Percentiles rank a stretch among this genome's conserved stretches.
phyloP scores from a whole-genome alignment of 2,888 invertebrate species.

The Deilephila elpenor region DNA sequence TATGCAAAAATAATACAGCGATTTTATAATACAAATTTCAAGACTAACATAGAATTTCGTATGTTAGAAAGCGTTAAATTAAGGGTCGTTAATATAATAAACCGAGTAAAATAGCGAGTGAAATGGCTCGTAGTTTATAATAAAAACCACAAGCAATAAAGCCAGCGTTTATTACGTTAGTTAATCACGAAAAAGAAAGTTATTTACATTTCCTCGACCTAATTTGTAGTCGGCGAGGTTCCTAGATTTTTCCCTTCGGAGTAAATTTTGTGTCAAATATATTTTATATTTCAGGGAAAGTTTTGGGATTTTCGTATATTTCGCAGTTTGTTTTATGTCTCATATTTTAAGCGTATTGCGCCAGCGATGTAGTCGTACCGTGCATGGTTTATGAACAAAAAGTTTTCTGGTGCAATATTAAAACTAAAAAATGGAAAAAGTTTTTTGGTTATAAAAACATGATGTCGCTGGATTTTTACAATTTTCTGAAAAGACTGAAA shows the following conservation, averaged over 20 bases:
- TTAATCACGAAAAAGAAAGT: constrained; percentile 14
- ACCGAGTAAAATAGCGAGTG: neutral
- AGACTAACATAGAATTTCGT: neutral
- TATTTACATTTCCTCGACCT: neutral
- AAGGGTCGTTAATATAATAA: neutral
- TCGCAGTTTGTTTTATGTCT: too few relatives aligned
- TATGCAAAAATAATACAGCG: too few relatives aligned
- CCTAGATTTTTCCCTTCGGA: constrained; percentile 4
- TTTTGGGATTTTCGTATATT: neutral
- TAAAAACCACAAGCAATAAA: constrained; percentile 21
- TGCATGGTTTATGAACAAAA: too few relatives aligned
- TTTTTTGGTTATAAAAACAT: too few relatives aligned
- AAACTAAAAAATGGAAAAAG: too few relatives aligned
- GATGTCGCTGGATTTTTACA: too few relatives aligned
- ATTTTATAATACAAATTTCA: neutral
- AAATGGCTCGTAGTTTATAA: constrained; percentile 1
- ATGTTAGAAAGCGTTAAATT: neutral
- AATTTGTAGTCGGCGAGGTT: neutral
- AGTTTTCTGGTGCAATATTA: too few relatives aligned
- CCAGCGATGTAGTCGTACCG: too few relatives aligned
- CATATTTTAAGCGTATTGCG: too few relatives aligned
- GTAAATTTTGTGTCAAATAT: constrained; percentile 5
- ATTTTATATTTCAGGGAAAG: neutral
- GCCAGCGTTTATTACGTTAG: constrained; percentile 9
- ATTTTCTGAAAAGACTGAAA: too few relatives aligned